Evolutionary conservation across 2,113 vertebrate genomes (phyloP), one percentile per base, ranked within the genome.

Genomic region (Motacilla alba): DNA sequence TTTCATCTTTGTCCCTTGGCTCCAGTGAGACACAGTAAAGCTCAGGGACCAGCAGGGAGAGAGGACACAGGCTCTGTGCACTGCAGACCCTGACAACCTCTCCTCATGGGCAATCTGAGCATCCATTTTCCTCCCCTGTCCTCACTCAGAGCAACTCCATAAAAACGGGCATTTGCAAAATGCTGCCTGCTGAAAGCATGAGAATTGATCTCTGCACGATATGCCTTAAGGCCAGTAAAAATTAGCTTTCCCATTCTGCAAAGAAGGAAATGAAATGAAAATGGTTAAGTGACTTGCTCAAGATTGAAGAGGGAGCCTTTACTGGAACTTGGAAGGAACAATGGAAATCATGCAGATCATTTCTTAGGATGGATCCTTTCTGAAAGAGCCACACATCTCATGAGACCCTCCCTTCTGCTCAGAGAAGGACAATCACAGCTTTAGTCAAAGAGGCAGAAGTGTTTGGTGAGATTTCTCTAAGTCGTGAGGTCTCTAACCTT

Each of bases 191-290:
- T 75, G 93, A 84, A 94, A 94, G 60, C n/a, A 44, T 6, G 10
- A 69, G 77, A 72, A 79, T 79, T 85, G 89, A 64, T 87, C 19
- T 77, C 74, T 66, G 26, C 53, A 73, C 1, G 1, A 30, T 28
- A 72, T 37, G 49, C 44, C 88, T 83, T 64, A 70, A 90, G 64
- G 56, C 13, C 72, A 80, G 31, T 64, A 86, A 93, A 93, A 93
- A 88, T 74, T 13, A 74, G 63, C 70, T 91, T 94, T 88, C 60
- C 39, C 44, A 58, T 83, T 88, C 68, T 80, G 52, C 35, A 90
- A 49, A 83, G 83, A 91, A 68, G 63, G 68, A 87, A 93, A 87
- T 58, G 5, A 93, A 92, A 94, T 66, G 22, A 85, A 84, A 93
- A 84, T 69, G 70, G 22, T 49, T 87, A 84, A 84, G 37, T 88